phyloP scores from a whole-genome alignment of 2,797 vertebrate species.

The Ataeniobius toweri region DNA sequence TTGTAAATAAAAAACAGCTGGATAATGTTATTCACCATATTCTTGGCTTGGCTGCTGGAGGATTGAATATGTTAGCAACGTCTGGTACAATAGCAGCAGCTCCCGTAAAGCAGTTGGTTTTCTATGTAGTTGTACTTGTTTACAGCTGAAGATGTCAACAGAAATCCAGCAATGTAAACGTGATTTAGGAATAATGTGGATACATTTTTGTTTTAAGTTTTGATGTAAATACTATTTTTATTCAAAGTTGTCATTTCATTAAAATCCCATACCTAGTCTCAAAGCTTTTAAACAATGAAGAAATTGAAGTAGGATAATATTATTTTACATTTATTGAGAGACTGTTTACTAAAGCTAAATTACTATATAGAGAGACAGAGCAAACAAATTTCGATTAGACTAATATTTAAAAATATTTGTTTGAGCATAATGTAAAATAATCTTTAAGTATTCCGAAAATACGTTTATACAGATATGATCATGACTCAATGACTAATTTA shows the following conservation, averaged over 20 bases:
- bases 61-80: background rate
- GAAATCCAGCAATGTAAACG: no score
- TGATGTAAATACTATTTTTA: background rate
- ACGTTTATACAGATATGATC: background rate
- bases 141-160: no score
- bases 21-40: background rate
- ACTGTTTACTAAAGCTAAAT: background rate
- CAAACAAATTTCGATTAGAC: background rate
- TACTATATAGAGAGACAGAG: background rate
- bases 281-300: background rate
- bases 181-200: no score
- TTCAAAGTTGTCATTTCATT: background rate
- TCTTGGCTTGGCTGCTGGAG: background rate
- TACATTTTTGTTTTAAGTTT: background rate
- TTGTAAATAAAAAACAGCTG: no score
- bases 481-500: background rate
- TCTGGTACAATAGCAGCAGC: background rate
- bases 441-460: no score
- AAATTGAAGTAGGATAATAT: background rate
- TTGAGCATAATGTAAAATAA: background rate
- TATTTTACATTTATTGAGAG: background rate
- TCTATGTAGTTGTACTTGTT: no score
- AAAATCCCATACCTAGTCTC: background rate
- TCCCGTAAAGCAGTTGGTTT: background rate
- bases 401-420: background rate